phyloP scores from a whole-genome alignment of 2,888 invertebrate genomes.

The Allolobophora icterica region DNA sequence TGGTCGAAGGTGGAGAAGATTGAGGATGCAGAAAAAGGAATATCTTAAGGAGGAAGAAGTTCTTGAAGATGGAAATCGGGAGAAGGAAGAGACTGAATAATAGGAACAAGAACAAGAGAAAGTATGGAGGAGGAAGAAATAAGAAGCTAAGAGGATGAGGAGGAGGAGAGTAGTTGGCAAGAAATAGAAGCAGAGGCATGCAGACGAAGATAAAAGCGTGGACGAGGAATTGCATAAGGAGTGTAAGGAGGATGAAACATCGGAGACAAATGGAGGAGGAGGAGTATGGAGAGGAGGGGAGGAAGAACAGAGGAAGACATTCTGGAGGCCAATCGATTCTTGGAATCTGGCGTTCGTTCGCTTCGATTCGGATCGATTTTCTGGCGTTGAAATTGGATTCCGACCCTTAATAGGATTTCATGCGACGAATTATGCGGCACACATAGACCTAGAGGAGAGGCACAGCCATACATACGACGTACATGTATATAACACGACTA shows the following conservation, averaged over 20 bases:
- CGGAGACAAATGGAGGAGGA: not conserved
- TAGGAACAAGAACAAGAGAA: no score
- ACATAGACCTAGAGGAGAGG: not conserved
- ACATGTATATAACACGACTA: not conserved
- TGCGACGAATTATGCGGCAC: not conserved
- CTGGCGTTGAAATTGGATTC: conserved; percentile 3
- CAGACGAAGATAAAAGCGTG: not conserved
- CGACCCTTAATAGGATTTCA: conserved; percentile 11
- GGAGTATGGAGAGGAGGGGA: not conserved
- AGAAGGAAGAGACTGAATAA: not conserved
- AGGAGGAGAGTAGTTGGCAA: not conserved
- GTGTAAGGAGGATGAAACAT: not conserved
- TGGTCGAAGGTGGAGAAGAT: not conserved
- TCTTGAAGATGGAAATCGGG: not conserved
- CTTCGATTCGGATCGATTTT: conserved; percentile 11
- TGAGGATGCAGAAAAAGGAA: not conserved
- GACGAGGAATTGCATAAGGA: not conserved
- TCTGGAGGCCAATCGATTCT: not conserved
- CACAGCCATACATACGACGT: not conserved
- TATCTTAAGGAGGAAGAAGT: not conserved
- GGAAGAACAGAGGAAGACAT: not conserved
- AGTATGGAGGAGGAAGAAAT: no score
- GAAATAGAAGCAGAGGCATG: not conserved
- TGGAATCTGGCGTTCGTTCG: not conserved
- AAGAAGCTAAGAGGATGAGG: not conserved